Conservation (phyloP, 2,888 invertebrate genomes). For the Priocnemis perturbator region DNA sequence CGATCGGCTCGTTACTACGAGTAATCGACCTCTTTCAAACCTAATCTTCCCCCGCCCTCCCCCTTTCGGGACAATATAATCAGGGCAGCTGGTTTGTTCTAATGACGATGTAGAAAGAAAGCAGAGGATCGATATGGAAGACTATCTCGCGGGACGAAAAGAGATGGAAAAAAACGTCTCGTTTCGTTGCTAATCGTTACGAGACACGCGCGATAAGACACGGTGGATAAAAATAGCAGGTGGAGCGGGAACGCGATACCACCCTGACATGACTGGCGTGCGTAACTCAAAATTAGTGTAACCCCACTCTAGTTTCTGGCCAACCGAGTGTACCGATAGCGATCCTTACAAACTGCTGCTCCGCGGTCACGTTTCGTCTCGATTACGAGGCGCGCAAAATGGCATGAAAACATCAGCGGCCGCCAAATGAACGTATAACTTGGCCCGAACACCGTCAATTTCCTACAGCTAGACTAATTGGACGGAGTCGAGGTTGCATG, state of each 20-base stretch:
- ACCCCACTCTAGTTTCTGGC: slow-evolving; percentile 22
- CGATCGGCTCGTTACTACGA: too few relatives aligned
- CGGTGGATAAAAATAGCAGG: slow-evolving; percentile 19
- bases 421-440: too few relatives aligned
- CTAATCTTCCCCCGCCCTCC: too few relatives aligned
- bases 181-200: slow-evolving; percentile 45
- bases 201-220: slow-evolving; percentile 53
- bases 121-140: slow-evolving; percentile 46
- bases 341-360: slow-evolving; percentile 29
- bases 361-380: slow-evolving; percentile 15
- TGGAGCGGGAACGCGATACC: not conserved
- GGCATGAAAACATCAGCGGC: slow-evolving; percentile 22
- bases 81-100: too few relatives aligned
- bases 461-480: too few relatives aligned
- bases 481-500: too few relatives aligned
- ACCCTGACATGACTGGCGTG: slow-evolving; percentile 30
- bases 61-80: too few relatives aligned
- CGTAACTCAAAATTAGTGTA: slow-evolving; percentile 51
- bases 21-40: too few relatives aligned
- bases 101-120: not conserved
- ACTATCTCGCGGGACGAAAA: not conserved
- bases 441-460: not conserved
- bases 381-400: slow-evolving; percentile 17
- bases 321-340: slow-evolving; percentile 30
- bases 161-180: slow-evolving; percentile 42